A percentile compares a stretch with the other conserved stretches of the same genome.
Conservation (phyloP, 2,888 invertebrate species). For the Diarsia dahlii region DNA sequence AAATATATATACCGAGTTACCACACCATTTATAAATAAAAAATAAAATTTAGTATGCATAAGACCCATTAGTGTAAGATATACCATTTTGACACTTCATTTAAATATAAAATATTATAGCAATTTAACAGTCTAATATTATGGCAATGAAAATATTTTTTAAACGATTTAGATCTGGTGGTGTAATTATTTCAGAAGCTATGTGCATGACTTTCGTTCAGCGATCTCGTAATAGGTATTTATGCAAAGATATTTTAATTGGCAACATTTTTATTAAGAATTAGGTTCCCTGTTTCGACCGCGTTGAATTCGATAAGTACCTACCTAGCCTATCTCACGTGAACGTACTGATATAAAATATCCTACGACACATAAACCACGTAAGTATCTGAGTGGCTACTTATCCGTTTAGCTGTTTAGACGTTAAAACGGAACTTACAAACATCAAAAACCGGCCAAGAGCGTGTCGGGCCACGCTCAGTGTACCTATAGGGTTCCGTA, state of each 20-base stretch:
- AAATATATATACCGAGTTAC: neutral
- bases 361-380: no score
- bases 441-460: no score
- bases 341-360: no score
- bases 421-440: no score
- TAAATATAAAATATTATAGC: constrained; percentile 23
- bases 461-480: no score
- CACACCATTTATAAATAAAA: neutral
- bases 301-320: no score
- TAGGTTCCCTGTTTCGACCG: neutral
- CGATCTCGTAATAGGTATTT: neutral
- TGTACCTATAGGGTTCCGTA: no score
- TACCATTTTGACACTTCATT: constrained; percentile 33
- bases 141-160: constrained; percentile 11
- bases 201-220: neutral
- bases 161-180: constrained; percentile 6
- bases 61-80: neutral
- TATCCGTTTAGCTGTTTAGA: no score
- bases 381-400: no score
- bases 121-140: constrained; percentile 5
- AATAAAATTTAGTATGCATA: neutral
- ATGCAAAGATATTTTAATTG: constrained; percentile 11
- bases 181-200: constrained; percentile 4
- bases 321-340: no score
- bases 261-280: constrained; percentile 1